Conservation (phyloP, 2,113 vertebrate species). For the Hydrolagus affinis region DNA sequence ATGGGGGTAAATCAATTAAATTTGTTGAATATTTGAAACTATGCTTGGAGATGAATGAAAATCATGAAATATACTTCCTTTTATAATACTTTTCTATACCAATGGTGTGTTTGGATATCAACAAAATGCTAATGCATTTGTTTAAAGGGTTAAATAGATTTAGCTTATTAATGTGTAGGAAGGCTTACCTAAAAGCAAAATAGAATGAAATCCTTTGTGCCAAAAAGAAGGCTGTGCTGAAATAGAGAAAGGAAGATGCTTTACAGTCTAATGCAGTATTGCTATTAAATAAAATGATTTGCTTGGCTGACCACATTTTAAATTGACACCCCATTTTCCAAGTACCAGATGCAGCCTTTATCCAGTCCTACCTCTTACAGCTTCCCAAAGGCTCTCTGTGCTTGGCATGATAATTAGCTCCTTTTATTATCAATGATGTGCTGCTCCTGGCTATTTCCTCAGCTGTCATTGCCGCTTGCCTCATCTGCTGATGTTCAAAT, state of each 20-base stretch:
- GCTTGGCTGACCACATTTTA: slow-evolving; percentile 22
- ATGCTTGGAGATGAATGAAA: not conserved
- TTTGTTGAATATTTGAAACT: not conserved
- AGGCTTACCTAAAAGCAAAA: not conserved
- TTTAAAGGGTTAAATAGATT: not conserved
- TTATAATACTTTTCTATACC: not conserved
- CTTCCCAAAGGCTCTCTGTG: slow-evolving; percentile 43
- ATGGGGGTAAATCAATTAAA: not conserved
- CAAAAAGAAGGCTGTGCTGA: slow-evolving; percentile 5
- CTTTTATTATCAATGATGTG: slow-evolving; percentile 36
- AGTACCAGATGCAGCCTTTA: slow-evolving; percentile 41
- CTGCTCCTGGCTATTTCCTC: slow-evolving; percentile 46
- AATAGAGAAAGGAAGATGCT: not conserved
- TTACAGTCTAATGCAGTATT: not conserved
- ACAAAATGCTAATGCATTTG: not conserved
- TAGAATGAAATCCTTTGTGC: not conserved
- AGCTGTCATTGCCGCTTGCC: slow-evolving; percentile 36
- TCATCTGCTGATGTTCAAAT: slow-evolving; percentile 27
- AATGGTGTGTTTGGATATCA: not conserved
- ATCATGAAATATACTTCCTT: not conserved
- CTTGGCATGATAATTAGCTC: slow-evolving; percentile 53
- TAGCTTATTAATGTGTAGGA: not conserved
- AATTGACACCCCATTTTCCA: slow-evolving; percentile 39
- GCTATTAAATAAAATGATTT: slow-evolving; percentile 26
- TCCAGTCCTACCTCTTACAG: slow-evolving; percentile 38